Evolutionary conservation across 2,113 vertebrate species (phyloP), one percentile per base, ranked within the genome.

Genomic region (Hydrochoerus hydrochaeris): DNA sequence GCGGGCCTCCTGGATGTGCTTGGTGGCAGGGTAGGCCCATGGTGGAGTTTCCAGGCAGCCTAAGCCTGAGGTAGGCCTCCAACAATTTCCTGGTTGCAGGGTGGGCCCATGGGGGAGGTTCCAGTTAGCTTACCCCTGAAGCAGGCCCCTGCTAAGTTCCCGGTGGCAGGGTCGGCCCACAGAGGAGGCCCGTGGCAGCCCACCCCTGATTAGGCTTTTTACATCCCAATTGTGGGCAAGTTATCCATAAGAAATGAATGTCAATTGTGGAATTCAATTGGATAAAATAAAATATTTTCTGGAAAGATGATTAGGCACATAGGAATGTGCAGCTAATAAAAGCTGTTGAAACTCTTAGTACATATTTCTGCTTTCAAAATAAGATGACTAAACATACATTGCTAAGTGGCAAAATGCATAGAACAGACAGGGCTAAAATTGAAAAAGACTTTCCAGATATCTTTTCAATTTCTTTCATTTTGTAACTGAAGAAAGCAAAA

Each of bases 391-490:
- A 38, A 41, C 26, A 90, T 93, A 46, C 41, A 93, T 86, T 0
- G 0, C 87, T 96, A 97, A 96, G 67, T 63, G 94, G 83, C 57
- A 91, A 97, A 92, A 89, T 89, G n/a, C 41, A 91, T 62, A 82
- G 38, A 96, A 60, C 17, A 85, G 58, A 82, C 20, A 1, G 63
- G n/a, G 35, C 35, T 93, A 32, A 82, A 88, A 46, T 46, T 95
- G 46, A 57, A 78, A 97, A 96, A 60, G 73, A 88, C 49, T 65
- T 91, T 93, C 30, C 17, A 44, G 73, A 93, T 89, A 91, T 90
- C 46, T 93, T 84, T 54, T 92, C 35, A 73, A 91, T 38, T 86
- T 26, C 32, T 96, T 93, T 94, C 83, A 88, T 88, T 93, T 85
- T 94, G 52, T 67, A 89, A 86, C 30, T 60, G 26, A 95, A 93